phyloP scores from a whole-genome alignment of 2,797 vertebrate genomes.

The Synaphobranchus kaupii region DNA sequence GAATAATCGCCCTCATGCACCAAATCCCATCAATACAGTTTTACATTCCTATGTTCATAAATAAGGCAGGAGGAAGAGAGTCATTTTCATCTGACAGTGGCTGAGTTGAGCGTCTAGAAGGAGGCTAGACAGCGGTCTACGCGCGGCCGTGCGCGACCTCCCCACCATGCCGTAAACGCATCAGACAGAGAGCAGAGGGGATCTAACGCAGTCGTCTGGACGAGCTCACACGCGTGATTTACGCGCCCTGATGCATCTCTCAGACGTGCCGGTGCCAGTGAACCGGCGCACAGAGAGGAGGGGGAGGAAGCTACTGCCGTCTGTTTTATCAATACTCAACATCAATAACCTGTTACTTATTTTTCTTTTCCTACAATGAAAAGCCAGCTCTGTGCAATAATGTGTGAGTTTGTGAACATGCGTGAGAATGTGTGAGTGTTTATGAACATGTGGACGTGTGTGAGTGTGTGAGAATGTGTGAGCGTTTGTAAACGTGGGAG shows the following conservation, averaged over 20 bases:
- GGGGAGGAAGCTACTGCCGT: too few species aligned
- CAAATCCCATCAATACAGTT: neutral
- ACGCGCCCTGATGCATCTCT: neutral
- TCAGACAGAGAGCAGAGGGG: neutral
- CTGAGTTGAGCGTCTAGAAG: neutral
- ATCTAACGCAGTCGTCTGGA: neutral
- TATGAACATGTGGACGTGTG: too few species aligned
- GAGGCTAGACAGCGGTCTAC: neutral
- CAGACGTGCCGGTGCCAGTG: neutral
- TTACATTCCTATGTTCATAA: neutral
- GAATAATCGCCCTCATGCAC: neutral
- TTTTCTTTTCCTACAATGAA: neutral
- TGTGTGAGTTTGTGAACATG: too few species aligned
- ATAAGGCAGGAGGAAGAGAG: neutral
- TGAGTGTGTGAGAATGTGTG: too few species aligned
- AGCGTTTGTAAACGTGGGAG: too few species aligned
- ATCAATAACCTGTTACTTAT: neutral
- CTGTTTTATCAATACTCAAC: conserved; percentile 4
- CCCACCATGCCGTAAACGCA: neutral
- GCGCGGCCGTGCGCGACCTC: neutral
- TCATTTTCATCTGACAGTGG: neutral
- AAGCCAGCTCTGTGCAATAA: neutral
- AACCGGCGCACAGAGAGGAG: too few species aligned
- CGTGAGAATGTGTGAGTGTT: too few species aligned
- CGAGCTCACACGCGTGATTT: neutral